These are phyloP conservation scores for Euzophera pinguis DNA, from an alignment of 2,888 invertebrate genomes.

Conservation along the genomic window DNA sequence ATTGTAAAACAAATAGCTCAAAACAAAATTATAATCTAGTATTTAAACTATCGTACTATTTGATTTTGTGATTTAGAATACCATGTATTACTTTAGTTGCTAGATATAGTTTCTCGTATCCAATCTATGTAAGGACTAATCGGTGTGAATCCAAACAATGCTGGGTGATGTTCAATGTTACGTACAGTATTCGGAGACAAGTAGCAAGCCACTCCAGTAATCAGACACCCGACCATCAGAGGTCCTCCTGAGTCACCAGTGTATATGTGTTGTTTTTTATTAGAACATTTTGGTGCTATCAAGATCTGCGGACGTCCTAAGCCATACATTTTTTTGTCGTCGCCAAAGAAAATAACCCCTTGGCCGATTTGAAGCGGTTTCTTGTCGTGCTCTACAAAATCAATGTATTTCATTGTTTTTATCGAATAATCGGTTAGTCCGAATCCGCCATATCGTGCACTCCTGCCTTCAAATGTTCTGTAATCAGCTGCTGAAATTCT, in stretches of 20 bases:
- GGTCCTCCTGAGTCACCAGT: neutral
- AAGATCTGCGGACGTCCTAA: neutral
- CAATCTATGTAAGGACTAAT: neutral
- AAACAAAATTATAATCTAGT: too few relatives aligned
- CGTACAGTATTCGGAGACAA: neutral
- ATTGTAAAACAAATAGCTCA: too few relatives aligned
- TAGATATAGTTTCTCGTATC: neutral
- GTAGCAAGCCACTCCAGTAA: neutral
- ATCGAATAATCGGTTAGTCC: neutral
- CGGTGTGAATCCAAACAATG: neutral
- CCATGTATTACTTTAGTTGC: neutral
- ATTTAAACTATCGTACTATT: too few relatives aligned
- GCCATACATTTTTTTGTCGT: neutral
- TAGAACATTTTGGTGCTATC: slow-evolving; percentile 1
- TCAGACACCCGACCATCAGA: neutral
- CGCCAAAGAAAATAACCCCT: neutral
- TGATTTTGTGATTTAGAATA: too few relatives aligned
- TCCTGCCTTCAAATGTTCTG: neutral
- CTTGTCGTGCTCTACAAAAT: neutral
- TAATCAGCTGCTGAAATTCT: neutral
- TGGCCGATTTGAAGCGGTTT: neutral
- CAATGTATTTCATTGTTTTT: neutral
- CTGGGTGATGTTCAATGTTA: neutral
- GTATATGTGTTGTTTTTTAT: neutral
- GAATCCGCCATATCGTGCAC: neutral